Evolutionary conservation across 2,888 invertebrate genomes (phyloP).

Genomic region (Nephrotoma guestfalica): DNA sequence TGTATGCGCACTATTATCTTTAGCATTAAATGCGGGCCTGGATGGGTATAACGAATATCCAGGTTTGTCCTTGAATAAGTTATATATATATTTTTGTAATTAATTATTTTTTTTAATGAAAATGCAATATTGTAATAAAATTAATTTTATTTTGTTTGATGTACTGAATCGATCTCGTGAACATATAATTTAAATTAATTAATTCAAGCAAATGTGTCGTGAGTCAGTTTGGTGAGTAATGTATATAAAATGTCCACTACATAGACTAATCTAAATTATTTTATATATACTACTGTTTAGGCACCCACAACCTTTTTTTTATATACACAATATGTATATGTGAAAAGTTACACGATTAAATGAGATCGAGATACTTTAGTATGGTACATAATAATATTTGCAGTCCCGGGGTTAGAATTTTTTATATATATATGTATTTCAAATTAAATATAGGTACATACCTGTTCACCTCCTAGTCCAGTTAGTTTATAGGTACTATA

Average conservation of each 20-base stretch:
- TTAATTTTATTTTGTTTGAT: background rate
- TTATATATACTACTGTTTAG: background rate
- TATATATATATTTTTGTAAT: background rate
- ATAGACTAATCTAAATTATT: background rate
- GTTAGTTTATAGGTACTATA: background rate
- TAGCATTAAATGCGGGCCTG: conserved; percentile 1
- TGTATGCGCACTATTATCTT: background rate
- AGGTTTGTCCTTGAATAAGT: background rate
- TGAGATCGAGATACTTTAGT: background rate
- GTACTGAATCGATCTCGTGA: background rate
- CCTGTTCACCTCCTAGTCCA: background rate
- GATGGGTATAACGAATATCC: background rate
- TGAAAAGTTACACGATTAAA: background rate
- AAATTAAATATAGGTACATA: background rate
- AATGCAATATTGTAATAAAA: background rate
- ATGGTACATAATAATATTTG: background rate
- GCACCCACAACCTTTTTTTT: background rate
- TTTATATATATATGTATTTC: background rate
- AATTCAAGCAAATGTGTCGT: background rate
- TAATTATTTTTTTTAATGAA: background rate
- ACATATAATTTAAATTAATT: background rate
- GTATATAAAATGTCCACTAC: background rate
- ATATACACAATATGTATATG: background rate
- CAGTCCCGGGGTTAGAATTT: no score
- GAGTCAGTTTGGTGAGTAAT: background rate